A percentile compares a stretch with the other conserved stretches of the same genome.
Conservation (phyloP, 1,140 invertebrate genomes). For the Neodiprion virginianus region DNA sequence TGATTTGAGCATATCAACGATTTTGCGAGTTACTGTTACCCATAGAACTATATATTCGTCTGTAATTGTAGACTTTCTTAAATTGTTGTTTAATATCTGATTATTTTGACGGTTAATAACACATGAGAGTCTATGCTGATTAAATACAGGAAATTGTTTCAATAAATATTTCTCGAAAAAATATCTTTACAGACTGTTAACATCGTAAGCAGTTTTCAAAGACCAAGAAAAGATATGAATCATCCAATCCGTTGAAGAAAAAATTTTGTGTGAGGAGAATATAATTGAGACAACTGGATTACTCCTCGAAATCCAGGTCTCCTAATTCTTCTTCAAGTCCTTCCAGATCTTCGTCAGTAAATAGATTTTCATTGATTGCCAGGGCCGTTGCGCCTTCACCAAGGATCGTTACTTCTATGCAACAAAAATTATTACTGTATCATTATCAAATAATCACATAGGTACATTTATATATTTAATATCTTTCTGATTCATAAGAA, state of each 20-base stretch:
- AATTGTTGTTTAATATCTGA: neutral
- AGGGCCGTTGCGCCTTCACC: constrained; percentile 65
- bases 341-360: constrained; percentile 87
- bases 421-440: constrained; percentile 18
- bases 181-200: neutral
- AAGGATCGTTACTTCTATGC: constrained; percentile 41
- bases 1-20: too few species aligned
- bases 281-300: constrained; percentile 45
- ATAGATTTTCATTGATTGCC: constrained; percentile 95
- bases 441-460: constrained; percentile 10
- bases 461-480: constrained; percentile 12
- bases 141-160: neutral
- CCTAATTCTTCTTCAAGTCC: constrained; percentile 85
- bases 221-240: neutral
- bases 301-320: constrained; percentile 73
- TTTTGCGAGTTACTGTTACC: too few species aligned
- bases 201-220: neutral
- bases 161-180: neutral
- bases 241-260: neutral
- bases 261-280: constrained; percentile 30
- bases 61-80: neutral
- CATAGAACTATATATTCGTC: neutral
- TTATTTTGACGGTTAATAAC: neutral
- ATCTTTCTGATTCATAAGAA: neutral
- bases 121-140: neutral